phyloP scores from a whole-genome alignment of 2,113 vertebrate species.

The Dicaeum eximium region DNA sequence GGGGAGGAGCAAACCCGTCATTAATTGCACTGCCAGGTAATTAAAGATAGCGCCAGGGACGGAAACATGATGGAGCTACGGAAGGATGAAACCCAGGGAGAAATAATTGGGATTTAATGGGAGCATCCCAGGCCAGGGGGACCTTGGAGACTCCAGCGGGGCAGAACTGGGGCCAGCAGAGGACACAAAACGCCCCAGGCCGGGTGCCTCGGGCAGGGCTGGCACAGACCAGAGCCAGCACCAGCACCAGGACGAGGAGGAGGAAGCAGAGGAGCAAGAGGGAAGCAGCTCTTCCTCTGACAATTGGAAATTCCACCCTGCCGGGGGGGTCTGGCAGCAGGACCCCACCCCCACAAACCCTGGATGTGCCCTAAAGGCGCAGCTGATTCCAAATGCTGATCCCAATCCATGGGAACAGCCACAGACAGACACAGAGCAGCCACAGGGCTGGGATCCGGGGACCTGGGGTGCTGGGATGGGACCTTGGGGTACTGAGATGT shows the following conservation, averaged over 20 bases:
- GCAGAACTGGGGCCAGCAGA: background rate
- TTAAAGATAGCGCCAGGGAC: background rate
- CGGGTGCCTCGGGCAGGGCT: background rate
- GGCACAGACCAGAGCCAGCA: background rate
- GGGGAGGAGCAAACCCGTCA: background rate
- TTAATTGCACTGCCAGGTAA: background rate
- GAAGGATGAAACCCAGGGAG: background rate
- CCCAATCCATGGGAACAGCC: background rate
- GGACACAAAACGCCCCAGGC: background rate
- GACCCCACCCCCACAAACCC: background rate
- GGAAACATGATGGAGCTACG: background rate
- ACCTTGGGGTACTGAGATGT: fast-evolving
- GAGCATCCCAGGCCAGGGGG: background rate
- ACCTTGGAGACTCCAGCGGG: fast-evolving
- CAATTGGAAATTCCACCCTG: background rate
- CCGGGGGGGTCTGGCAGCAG: background rate
- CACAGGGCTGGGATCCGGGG: fast-evolving
- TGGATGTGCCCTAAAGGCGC: fast-evolving
- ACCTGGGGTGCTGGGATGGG: background rate
- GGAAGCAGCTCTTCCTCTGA: background rate
- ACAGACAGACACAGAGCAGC: fast-evolving
- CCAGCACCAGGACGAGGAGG: background rate
- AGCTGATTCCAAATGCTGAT: background rate
- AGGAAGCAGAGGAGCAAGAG: background rate
- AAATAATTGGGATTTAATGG: background rate